These are phyloP conservation scores for Capromys pilorides DNA, from an alignment of 2,797 vertebrate genomes.

Conservation along the genomic window DNA sequence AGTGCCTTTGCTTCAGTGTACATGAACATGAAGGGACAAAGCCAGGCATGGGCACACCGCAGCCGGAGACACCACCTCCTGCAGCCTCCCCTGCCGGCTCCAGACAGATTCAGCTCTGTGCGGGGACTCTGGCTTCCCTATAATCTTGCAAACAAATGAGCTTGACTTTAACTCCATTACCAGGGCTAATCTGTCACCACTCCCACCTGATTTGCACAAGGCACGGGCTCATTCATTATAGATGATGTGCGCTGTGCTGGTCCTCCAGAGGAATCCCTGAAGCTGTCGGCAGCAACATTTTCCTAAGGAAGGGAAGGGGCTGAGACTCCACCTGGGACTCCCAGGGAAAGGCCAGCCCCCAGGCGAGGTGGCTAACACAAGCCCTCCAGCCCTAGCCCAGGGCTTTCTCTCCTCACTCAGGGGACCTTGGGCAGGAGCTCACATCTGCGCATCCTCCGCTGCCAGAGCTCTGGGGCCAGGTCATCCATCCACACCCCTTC, in stretches of 20 bases:
- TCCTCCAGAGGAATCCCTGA: constrained; percentile 61
- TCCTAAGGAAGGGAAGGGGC: constrained; percentile 62
- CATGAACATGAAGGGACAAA: background rate
- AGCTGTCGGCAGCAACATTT: constrained; percentile 59
- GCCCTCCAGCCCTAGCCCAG: background rate
- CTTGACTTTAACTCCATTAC: constrained; percentile 75
- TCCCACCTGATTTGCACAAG: constrained; percentile 74
- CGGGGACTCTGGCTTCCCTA: constrained; percentile 58
- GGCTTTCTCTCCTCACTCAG: background rate
- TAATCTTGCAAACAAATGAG: constrained; percentile 78
- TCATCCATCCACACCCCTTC: background rate
- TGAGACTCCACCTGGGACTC: background rate
- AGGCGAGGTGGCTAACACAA: background rate
- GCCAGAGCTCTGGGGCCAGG: fast-evolving
- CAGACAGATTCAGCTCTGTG: constrained; percentile 30
- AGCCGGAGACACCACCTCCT: background rate
- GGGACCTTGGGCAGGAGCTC: background rate
- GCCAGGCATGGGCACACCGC: background rate
- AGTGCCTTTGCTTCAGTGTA: background rate
- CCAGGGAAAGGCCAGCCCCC: background rate
- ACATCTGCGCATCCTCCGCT: fast-evolving
- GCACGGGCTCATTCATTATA: constrained; percentile 78
- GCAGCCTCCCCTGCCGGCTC: fast-evolving
- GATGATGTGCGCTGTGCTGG: constrained; percentile 56
- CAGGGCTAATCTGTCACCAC: constrained; percentile 72